Base-by-base conservation (phyloP, 2,888 invertebrate genomes). In the Mythimna loreyi region DNA sequence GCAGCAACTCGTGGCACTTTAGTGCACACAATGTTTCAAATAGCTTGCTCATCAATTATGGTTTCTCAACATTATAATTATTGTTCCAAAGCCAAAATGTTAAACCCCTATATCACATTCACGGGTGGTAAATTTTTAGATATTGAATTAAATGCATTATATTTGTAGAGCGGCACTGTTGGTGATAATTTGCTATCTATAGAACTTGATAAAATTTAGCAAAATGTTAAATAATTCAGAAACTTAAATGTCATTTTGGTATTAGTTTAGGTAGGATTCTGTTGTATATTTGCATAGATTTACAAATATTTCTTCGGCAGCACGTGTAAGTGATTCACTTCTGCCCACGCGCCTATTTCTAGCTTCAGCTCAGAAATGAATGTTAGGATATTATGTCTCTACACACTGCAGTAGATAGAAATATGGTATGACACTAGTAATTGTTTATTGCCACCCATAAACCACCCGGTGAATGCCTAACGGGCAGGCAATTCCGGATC, bases 291-390 rank as follows among this genome's bases (percentile, higher is more conserved):
- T 76, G 79, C 73, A 80, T 77, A 85, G 58, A 80, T 76, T 74
- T 76, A 76, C 75, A 60, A 80, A 81, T 78, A 83, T 79, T 70
- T 75, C 72, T 71, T 74, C 75, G 81, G 64, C 66, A 80, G 78
- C 83, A 82, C 86, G 82, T 83, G 84, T 81, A 79, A 75, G 80
- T 82, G 79, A 85, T 81, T 83, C 86, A 82, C 71, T 74, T 64
- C 82, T 74, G 73, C 89, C 89, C 86, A 90, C 88, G 85, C 86
- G 57, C 66, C 80, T 87, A 86, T 88, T 88, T 85, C 83, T 83
- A 75, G 75, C 79, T 72, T 65, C 56, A 72, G 73, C 66, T 52
- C 76, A 53, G 63, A 63, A 60, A 72, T 69, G 33, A 67, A 73
- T 58, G 21, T 61, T 36, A 25, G n/a, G 21, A 25, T 65, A 21